These are phyloP conservation scores for Tineola bisselliella DNA, from an alignment of 2,888 invertebrate genomes.

Conservation along the genomic window DNA sequence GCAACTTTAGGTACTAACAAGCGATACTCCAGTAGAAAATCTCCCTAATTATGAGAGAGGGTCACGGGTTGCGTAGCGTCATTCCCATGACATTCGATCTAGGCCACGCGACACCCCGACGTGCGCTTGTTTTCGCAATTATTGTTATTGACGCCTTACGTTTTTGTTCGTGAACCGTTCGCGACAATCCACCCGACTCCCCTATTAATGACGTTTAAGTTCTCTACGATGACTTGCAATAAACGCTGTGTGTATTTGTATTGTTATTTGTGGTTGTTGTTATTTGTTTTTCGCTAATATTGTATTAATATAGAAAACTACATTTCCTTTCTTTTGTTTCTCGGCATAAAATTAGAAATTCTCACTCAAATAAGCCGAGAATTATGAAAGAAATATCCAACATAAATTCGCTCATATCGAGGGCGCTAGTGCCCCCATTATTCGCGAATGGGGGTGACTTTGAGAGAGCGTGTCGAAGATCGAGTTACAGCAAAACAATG, in stretches of 20 bases:
- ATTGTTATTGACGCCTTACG: slow-evolving; percentile 16
- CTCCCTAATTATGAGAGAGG: slow-evolving; percentile 8
- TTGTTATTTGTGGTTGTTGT: neutral
- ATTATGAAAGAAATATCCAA: neutral
- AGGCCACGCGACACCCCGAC: slow-evolving; percentile 14
- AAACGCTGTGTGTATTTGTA: too few species aligned
- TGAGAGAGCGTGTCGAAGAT: slow-evolving; percentile 10
- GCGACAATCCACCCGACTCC: neutral
- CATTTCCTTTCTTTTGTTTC: too few species aligned
- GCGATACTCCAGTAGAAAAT: slow-evolving; percentile 1
- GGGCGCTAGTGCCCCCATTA: neutral
- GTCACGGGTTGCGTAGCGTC: neutral
- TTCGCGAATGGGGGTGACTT: slow-evolving; percentile 2
- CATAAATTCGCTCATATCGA: neutral
- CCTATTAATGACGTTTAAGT: slow-evolving; percentile 7
- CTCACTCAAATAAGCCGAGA: too few species aligned
- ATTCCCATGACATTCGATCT: slow-evolving; percentile 16
- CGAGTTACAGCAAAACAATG: slow-evolving; percentile 12
- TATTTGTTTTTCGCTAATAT: neutral
- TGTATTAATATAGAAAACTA: neutral
- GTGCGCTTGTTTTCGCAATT: slow-evolving; percentile 15
- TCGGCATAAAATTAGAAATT: too few species aligned
- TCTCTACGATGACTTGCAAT: slow-evolving; percentile 13
- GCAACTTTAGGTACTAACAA: slow-evolving; percentile 6
- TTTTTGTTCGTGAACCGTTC: slow-evolving; percentile 9